These are phyloP conservation scores for Cololabis saira DNA, from an alignment of 2,113 vertebrate genomes.

Conservation along the genomic window DNA sequence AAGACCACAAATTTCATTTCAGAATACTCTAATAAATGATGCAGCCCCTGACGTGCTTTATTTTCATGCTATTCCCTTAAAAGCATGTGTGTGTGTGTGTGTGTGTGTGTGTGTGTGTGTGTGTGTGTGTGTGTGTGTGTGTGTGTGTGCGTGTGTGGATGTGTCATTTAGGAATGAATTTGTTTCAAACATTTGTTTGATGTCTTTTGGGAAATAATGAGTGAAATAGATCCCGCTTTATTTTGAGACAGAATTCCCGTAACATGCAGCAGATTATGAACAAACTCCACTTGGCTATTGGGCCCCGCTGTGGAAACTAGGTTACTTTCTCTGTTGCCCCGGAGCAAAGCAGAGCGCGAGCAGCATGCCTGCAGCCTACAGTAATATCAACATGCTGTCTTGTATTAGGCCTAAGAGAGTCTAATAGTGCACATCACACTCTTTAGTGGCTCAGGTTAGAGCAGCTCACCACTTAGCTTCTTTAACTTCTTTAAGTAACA, in stretches of 20 bases:
- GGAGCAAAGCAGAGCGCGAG: conserved; percentile 55
- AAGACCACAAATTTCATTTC: conserved; percentile 24
- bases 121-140: not conserved
- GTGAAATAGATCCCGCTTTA: conserved; percentile 21
- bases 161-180: conserved; percentile 28
- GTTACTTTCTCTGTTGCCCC: conserved; percentile 71
- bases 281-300: conserved; percentile 23
- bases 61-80: conserved; percentile 31
- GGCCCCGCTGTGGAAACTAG: conserved; percentile 66
- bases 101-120: not conserved
- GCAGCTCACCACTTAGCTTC: not conserved
- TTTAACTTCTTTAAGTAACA: no score
- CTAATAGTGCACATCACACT: conserved; percentile 7
- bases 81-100: conserved; percentile 2
- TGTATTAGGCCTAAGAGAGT: conserved; percentile 26
- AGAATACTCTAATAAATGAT: conserved; percentile 25
- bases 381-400: conserved; percentile 65
- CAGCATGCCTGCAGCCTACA: conserved; percentile 70
- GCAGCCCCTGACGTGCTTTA: conserved; percentile 15
- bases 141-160: no score
- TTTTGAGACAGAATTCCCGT: conserved; percentile 26
- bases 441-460: not conserved
- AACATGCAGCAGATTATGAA: conserved; percentile 41
- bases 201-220: conserved; percentile 20
- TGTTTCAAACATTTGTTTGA: conserved; percentile 12